Evolutionary conservation across 2,888 invertebrate genomes (phyloP).

Genomic region (Petrophora chlorosata): DNA sequence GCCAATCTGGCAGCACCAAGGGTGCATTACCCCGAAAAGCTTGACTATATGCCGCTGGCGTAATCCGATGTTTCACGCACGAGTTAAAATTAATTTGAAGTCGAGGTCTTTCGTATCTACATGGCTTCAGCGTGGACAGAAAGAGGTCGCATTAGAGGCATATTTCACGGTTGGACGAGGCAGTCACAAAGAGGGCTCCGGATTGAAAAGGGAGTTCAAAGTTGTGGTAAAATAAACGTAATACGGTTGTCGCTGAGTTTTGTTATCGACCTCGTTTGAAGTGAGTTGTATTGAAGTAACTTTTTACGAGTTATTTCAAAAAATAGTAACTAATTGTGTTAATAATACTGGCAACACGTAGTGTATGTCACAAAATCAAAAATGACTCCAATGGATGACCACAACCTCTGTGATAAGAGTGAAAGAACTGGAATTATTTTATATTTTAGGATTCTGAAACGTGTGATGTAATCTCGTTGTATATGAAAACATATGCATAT

Average conservation of each 20-base stretch:
- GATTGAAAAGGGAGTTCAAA: constrained; percentile 16
- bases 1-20: neutral
- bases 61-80: constrained; percentile 56
- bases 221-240: constrained; percentile 14
- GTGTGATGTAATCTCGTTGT: too few relatives aligned
- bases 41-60: constrained; percentile 34
- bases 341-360: too few relatives aligned
- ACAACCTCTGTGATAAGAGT: too few relatives aligned
- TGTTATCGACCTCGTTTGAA: neutral
- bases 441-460: too few relatives aligned
- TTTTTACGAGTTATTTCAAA: too few relatives aligned
- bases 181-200: constrained; percentile 18
- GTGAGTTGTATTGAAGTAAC: neutral
- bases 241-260: neutral
- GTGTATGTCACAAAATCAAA: too few relatives aligned
- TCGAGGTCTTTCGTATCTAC: constrained; percentile 37
- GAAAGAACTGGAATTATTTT: too few relatives aligned
- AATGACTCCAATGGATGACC: too few relatives aligned
- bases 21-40: constrained; percentile 37
- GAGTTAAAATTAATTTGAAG: constrained; percentile 46
- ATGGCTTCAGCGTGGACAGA: constrained; percentile 29
- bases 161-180: constrained; percentile 32
- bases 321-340: too few relatives aligned
- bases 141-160: constrained; percentile 27
- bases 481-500: too few relatives aligned